Percentiles rank a stretch among this genome's conserved stretches.
These are phyloP conservation scores for Sturnira hondurensis DNA, from an alignment of 2,113 vertebrate species.

Conservation along the genomic window DNA sequence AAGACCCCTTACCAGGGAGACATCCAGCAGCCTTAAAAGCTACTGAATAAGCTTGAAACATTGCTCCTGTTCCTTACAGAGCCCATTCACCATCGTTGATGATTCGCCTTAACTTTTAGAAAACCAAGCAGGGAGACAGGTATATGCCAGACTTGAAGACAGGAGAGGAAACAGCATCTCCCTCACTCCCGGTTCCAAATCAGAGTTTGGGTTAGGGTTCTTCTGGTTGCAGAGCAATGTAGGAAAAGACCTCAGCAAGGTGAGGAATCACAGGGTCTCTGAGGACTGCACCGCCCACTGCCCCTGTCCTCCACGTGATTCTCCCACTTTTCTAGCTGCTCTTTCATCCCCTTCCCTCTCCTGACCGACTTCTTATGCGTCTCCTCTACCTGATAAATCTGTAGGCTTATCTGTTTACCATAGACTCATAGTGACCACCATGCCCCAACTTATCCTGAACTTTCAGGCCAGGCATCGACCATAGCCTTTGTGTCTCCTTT, in stretches of 20 bases:
- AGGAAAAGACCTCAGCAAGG: neutral
- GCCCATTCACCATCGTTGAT: no score
- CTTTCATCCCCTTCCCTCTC: neutral
- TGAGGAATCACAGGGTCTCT: neutral
- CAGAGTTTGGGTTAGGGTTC: neutral
- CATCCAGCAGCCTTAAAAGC: no score
- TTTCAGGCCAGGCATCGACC: neutral
- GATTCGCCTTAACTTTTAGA: no score
- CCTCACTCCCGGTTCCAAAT: neutral
- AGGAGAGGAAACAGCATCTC: neutral
- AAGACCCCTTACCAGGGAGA: no score
- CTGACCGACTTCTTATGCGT: neutral
- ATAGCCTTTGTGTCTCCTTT: neutral
- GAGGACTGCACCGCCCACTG: neutral
- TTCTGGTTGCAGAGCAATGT: neutral
- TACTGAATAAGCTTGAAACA: no score
- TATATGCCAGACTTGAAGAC: neutral
- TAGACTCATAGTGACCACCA: neutral
- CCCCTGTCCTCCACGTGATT: no score
- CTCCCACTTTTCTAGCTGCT: neutral
- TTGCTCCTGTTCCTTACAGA: no score
- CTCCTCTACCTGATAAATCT: neutral
- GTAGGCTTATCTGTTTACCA: neutral
- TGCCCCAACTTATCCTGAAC: neutral
- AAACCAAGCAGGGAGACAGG: neutral